Evolutionary conservation across 2,888 invertebrate species (phyloP), one percentile per base, ranked within the genome.

Genomic region (Lasioglossum leucozonium): DNA sequence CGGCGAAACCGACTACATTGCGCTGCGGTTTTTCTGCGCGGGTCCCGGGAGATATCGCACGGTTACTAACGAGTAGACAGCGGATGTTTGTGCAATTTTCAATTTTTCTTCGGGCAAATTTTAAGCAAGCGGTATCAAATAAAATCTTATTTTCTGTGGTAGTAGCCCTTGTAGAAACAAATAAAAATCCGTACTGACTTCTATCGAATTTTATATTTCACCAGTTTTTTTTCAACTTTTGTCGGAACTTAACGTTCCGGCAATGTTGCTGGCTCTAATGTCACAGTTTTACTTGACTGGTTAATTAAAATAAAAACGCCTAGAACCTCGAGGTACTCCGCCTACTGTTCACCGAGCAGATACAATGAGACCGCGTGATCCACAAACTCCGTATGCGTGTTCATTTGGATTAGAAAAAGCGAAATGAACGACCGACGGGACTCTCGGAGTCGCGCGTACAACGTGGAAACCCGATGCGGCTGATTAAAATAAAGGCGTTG

Each of bases 401-500:
- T 34, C 67, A n/a, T 67, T 37, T 34, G 22, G 37, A 40, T 37
- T 4, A 18, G 4, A 37, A 67, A 37, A 67, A 67, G 8, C 34
- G 37, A 40, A 37, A 67, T 40, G 37, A 8, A 40, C 67, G 67
- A 40, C 40, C 65, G 11, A 65, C 30, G 65, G 18, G 30, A 65
- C 8, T 16, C 8, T 16, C 37, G 11, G 40, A 37, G 67, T n/a
- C 22, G 37, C 34, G 67, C 37, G 67, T 37, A 11, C 37, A 67
- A 22, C 37, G n/a, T n/a, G 62, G 62, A 26, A 16, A 30, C 62
- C 62, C 13, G 62, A 40, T 18, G 22, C 11, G n/a, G 22, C 40
- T 65, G 37, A 67, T 67, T 67, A 67, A 67, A 67, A 67, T 37
- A 37, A 67, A 67, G 62, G 26, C 62, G 62, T 62, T 30, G 62